Evolutionary conservation across 1,140 invertebrate species (phyloP), one percentile per base, ranked within the genome.

Genomic region (Melanaphis sacchari): DNA sequence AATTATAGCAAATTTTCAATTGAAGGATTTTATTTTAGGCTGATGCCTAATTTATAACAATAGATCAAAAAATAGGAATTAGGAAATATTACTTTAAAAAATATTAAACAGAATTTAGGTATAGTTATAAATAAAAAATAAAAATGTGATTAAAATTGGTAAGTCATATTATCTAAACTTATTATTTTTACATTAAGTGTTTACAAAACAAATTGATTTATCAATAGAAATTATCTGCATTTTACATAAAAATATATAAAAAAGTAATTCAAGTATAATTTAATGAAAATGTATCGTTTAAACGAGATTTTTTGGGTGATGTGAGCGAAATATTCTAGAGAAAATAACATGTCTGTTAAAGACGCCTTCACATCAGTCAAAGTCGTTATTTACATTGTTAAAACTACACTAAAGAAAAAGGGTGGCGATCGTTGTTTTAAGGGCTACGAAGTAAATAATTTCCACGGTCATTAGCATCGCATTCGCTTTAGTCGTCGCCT

Each of bases 321-420:
- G 59, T n/a, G 9, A 41, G 40, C 40, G 24, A 84, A 84, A 40
- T 9, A 26, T 26, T 40, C 22, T 40, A 22, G 24, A 26, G 24
- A 40, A 84, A 84, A 84, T 22, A 26, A 40, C 38, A 84, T 40
- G 38, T 49, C 81, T 87, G 81, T 38, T 54, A 22, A 90, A 54
- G 46, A 90, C 46, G 46, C n/a, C 31, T 18, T 9, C 46, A 52
- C 88, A 90, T 90, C 88, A 54, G 43, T 76, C 54, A 66, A 76
- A 66, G 54, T 92, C 43, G n/a, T 87, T 43, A 87, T 85, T 85
- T 93, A 41, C 76, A 76, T 76, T n/a, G 59, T 76, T 76, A 76
- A n/a, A n/a, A 76, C 59, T 76, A 11, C 31, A 18, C 59, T 4
- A n/a, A 76, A 76, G n/a, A n/a, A 76, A 76, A 76, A 76, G 59